Conservation (phyloP, 1,140 invertebrate genomes). For the Zaprionus ornatus region DNA sequence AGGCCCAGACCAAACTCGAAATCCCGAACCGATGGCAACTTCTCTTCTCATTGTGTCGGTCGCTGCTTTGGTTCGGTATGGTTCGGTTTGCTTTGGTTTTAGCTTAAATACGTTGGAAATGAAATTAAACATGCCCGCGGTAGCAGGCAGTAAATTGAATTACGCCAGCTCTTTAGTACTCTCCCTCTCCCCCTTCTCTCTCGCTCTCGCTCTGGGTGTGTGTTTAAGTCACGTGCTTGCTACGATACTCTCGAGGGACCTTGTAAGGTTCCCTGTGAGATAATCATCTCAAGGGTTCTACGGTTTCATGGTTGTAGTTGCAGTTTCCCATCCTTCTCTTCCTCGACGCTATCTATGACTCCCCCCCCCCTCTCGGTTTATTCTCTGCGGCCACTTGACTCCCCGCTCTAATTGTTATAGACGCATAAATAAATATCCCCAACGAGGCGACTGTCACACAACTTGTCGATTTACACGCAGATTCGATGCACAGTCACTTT, state of each 20-base stretch:
- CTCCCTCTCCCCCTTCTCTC: not conserved
- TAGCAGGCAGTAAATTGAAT: conserved; percentile 70
- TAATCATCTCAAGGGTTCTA: conserved; percentile 32
- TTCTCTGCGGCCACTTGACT: conserved; percentile 53
- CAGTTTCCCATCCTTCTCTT: not conserved
- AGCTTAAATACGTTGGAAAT: conserved; percentile 78
- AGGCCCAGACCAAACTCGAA: conserved; percentile 2
- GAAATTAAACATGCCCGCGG: conserved; percentile 79
- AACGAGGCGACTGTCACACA: conserved; percentile 48
- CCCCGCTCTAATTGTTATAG: conserved; percentile 62
- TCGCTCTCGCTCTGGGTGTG: conserved; percentile 23
- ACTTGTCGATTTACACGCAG: conserved; percentile 50
- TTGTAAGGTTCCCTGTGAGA: conserved; percentile 29
- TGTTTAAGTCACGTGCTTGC: conserved; percentile 59
- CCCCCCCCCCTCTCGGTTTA: not conserved
- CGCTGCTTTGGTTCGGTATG: conserved; percentile 17
- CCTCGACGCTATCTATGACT: conserved; percentile 14
- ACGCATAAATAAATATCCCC: conserved; percentile 57
- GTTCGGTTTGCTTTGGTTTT: conserved; percentile 50
- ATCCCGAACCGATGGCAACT: conserved; percentile 12
- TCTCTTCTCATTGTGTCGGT: conserved; percentile 36
- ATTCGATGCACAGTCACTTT: conserved; percentile 39
- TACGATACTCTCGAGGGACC: conserved; percentile 31
- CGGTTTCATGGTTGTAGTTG: not conserved
- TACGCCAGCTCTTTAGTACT: conserved; percentile 41